These are phyloP conservation scores for Sericinus montela DNA, from an alignment of 2,888 invertebrate species.

Conservation along the genomic window DNA sequence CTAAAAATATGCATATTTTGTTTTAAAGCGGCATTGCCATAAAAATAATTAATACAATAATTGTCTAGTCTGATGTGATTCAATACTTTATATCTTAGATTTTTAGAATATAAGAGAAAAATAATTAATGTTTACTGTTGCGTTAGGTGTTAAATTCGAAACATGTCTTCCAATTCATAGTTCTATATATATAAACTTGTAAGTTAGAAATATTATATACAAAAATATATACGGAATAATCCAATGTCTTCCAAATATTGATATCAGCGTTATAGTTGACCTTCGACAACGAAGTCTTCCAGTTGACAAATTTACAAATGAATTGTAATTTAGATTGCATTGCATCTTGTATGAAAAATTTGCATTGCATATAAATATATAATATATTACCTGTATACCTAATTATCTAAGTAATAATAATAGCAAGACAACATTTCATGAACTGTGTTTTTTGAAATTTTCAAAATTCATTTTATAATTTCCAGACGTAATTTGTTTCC, in stretches of 20 bases:
- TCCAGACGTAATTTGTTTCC: too few species aligned
- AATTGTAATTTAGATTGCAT: constrained; percentile 1
- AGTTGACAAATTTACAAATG: constrained; percentile 27
- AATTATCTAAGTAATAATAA: too few species aligned
- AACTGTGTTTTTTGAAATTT: too few species aligned
- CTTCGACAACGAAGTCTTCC: constrained; percentile 75
- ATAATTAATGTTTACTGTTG: constrained; percentile 25
- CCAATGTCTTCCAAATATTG: constrained; percentile 53
- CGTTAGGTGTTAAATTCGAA: constrained; percentile 27
- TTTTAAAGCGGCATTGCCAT: constrained; percentile 19
- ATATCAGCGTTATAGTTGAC: constrained; percentile 30
- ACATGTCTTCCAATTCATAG: constrained; percentile 38
- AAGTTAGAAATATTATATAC: constrained; percentile 30
- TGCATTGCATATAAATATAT: constrained; percentile 5
- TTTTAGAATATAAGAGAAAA: constrained; percentile 23
- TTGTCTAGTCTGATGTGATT: constrained; percentile 45
- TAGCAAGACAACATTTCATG: too few species aligned
- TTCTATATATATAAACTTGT: constrained; percentile 27
- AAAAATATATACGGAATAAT: constrained; percentile 27
- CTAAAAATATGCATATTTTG: constrained; percentile 50
- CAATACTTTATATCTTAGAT: constrained; percentile 31
- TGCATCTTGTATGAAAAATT: constrained; percentile 10
- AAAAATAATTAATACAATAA: constrained; percentile 13
- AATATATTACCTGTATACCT: not conserved
- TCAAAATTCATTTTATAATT: too few species aligned